Evolutionary conservation across 2,797 vertebrate species (phyloP).

Genomic region (Ispidina lecontei): DNA sequence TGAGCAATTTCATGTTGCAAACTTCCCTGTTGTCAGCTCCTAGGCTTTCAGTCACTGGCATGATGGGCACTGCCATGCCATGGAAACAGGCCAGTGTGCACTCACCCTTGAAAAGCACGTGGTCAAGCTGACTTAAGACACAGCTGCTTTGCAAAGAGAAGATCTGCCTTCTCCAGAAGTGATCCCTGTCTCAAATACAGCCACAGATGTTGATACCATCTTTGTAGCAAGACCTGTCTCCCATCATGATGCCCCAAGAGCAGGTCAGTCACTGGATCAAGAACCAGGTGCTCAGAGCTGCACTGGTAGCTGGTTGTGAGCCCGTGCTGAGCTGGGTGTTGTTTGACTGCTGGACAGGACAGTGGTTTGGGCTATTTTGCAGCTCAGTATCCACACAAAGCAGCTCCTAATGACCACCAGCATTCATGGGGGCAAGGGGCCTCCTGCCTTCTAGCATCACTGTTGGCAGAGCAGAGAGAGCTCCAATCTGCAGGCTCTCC

Average conservation of each 20-base stretch:
- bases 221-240: not conserved
- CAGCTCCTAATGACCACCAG: not conserved
- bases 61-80: not conserved
- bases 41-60: not conserved
- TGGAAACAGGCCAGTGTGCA: not conserved
- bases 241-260: not conserved
- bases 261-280: not conserved
- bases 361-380: not conserved
- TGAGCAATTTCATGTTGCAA: not conserved
- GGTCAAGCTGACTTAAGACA: not conserved
- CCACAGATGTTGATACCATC: not conserved
- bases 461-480: not conserved
- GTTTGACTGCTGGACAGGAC: not conserved
- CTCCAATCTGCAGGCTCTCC: not conserved
- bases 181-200: not conserved
- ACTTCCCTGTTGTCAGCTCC: not conserved
- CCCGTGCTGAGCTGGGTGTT: not conserved
- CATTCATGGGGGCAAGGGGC: not conserved
- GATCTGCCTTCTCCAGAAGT: not conserved
- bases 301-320: not conserved
- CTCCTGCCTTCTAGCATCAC: not conserved
- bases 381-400: not conserved
- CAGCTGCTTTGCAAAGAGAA: not conserved
- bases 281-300: not conserved
- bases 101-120: not conserved